A percentile compares a stretch with the other conserved stretches of the same genome.
Evolutionary conservation across 2,113 vertebrate genomes (phyloP).

Genomic region (Cathartes aura): DNA sequence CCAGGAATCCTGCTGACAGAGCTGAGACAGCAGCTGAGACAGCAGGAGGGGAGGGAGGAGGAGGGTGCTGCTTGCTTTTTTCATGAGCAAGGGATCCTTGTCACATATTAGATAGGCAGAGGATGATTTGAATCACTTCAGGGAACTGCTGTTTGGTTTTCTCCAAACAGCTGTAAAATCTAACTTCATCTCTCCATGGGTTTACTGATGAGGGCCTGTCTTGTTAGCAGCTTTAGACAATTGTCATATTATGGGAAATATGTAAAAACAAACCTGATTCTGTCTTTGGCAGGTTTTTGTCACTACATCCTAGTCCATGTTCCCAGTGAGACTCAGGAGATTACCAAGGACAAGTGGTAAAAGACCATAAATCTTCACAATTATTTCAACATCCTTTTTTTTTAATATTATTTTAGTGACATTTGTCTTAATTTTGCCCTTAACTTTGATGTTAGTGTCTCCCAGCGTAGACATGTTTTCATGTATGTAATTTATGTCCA

Average conservation of each 20-base stretch:
- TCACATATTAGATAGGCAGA: background rate
- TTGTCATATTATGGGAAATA: background rate
- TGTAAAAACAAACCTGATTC: background rate
- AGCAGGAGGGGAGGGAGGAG: no score
- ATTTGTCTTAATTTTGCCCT: background rate
- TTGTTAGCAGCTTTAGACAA: background rate
- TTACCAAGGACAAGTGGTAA: background rate
- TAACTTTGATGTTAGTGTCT: background rate
- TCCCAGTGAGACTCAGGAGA: background rate
- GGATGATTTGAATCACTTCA: background rate
- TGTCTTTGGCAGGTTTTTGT: background rate
- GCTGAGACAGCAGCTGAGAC: no score
- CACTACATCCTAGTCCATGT: background rate
- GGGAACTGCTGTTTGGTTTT: background rate
- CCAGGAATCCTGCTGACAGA: background rate
- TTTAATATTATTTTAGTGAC: background rate
- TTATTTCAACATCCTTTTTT: background rate
- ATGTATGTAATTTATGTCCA: background rate
- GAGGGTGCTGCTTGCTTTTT: background rate
- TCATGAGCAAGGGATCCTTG: background rate
- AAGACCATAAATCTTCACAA: background rate
- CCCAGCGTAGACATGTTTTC: background rate
- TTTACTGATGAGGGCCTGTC: background rate
- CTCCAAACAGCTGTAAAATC: background rate
- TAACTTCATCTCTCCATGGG: background rate